Base-by-base conservation (phyloP, 1,140 invertebrate species). In the Drosophila pandora region DNA sequence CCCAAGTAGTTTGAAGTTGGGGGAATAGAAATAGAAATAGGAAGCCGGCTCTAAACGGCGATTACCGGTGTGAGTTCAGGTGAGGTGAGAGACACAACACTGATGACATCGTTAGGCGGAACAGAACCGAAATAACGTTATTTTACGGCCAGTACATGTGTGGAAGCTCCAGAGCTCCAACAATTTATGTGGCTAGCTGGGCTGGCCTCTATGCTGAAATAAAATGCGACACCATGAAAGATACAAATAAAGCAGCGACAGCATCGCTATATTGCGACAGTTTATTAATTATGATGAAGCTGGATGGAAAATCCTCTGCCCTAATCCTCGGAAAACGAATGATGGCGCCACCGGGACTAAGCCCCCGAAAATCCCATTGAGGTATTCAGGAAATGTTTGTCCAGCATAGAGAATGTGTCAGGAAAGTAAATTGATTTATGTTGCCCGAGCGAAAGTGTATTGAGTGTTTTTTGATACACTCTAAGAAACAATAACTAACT, bases 251-350 rank as follows among this genome's bases (percentile, higher is more conserved):
- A 49, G 45, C n/a, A 13, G 32, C 41, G n/a, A 21, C 32, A 45
- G 39, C 32, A 53, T 37, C 10, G 34, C n/a, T 43, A 37, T 37
- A 37, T 37, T 37, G 49, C 30, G 61, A 75, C 63, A 61, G 47
- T 82, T 85, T 85, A 85, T 85, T 85, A 85, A 87, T 85, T 85
- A 85, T 85, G 82, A 85, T 85, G 62, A 47, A 81, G 59, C 58
- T 67, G 59, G 59, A 32, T 62, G 61, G 52, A 61, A 48, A 69
- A 67, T 57, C 60, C 59, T 47, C 47, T 25, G 55, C 32, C 22
- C 52, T 84, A 84, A 84, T 85, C 81, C 68, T 72, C 54, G 25
- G 32, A 41, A 47, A 87, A 78, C 85, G 67, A 67, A 71, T 79
- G 75, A 48, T 76, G 83, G 83, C 83, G 82, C 83, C 79, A 85